Evolutionary conservation across 2,888 invertebrate genomes (phyloP).

Genomic region (Ernsta delagoae): DNA sequence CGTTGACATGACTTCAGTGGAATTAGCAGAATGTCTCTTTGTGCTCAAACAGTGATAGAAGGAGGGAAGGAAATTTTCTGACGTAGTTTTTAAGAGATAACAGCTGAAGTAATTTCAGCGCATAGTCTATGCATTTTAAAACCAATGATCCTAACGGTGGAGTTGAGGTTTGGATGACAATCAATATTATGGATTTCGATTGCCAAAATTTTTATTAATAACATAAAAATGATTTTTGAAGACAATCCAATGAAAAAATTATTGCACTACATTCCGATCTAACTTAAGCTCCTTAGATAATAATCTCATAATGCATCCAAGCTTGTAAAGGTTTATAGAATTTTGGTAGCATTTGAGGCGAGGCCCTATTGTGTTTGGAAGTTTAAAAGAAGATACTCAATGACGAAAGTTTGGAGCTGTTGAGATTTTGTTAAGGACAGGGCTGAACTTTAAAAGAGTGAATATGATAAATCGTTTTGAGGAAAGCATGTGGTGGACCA

Average conservation of each 20-base stretch:
- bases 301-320: neutral
- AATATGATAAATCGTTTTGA: neutral
- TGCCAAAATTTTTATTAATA: too few species aligned
- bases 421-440: neutral
- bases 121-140: too few species aligned
- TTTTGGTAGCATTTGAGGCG: neutral
- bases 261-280: too few species aligned
- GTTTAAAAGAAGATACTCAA: neutral
- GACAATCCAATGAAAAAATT: too few species aligned
- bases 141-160: too few species aligned
- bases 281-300: too few species aligned
- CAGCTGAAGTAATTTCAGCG: too few species aligned
- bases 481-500: too few species aligned
- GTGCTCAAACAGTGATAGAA: conserved; percentile 8
- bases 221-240: too few species aligned
- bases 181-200: too few species aligned
- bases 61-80: neutral
- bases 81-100: conserved; percentile 3
- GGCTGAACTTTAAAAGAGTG: neutral
- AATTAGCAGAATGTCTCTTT: conserved; percentile 30
- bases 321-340: neutral
- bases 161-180: too few species aligned
- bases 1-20: conserved; percentile 21
- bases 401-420: neutral
- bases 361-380: neutral